phyloP scores from a whole-genome alignment of 2,113 vertebrate species.

The Helogale parvula region DNA sequence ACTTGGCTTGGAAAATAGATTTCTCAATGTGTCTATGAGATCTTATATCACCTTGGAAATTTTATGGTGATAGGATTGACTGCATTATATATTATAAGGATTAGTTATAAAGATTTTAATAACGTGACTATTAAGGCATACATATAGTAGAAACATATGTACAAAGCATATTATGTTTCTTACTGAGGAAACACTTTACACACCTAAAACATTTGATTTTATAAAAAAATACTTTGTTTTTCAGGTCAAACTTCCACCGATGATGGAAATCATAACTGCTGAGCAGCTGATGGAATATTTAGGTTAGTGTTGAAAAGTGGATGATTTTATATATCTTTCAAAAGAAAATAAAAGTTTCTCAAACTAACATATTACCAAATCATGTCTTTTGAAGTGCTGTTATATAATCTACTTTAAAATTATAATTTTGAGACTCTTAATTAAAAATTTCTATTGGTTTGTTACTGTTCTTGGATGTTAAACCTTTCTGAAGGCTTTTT shows the following conservation, averaged over 20 bases:
- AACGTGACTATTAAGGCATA: slow-evolving; percentile 9
- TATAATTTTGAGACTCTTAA: slow-evolving; percentile 40
- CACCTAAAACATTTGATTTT: slow-evolving; percentile 53
- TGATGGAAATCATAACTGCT: slow-evolving; percentile 99
- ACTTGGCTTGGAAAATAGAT: slow-evolving; percentile 41
- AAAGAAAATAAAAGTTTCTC: slow-evolving; percentile 63
- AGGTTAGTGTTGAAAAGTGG: slow-evolving; percentile 88
- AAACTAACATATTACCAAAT: slow-evolving; percentile 26
- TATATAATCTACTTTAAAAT: slow-evolving; percentile 58
- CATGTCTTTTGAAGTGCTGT: slow-evolving; percentile 20
- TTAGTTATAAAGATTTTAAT: background rate
- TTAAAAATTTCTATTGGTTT: slow-evolving; percentile 27
- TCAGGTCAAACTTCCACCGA: slow-evolving; percentile 98
- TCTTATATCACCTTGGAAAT: background rate
- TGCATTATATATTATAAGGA: slow-evolving; percentile 19
- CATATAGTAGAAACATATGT: background rate
- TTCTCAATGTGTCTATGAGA: background rate
- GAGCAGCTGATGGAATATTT: slow-evolving; percentile 99
- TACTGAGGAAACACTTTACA: slow-evolving; percentile 25
- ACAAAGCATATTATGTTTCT: slow-evolving; percentile 40
- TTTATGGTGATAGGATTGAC: background rate
- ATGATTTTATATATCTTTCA: slow-evolving; percentile 56
- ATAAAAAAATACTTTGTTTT: slow-evolving; percentile 77
- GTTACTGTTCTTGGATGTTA: slow-evolving; percentile 34
- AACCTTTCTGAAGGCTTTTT: slow-evolving; percentile 3